These are phyloP conservation scores for Dendrolimus punctatus DNA, from an alignment of 1,140 invertebrate species.

Conservation along the genomic window DNA sequence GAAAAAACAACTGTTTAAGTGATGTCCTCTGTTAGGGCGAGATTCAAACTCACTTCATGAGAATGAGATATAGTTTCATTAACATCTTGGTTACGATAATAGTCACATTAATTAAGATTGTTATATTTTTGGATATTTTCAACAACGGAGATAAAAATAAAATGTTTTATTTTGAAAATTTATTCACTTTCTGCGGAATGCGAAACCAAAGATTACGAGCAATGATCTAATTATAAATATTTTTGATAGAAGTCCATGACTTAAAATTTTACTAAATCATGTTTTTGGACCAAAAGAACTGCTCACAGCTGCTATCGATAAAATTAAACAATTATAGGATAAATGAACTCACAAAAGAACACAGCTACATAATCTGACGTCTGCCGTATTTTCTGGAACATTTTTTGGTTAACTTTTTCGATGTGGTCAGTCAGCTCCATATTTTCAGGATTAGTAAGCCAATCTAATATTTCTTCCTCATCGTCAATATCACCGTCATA, in stretches of 20 bases:
- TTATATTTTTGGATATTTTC: too few species aligned
- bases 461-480: constrained; percentile 94
- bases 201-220: too few species aligned
- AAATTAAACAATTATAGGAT: constrained; percentile 9
- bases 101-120: too few species aligned
- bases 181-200: too few species aligned
- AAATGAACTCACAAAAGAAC: constrained; percentile 89
- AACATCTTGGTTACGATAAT: too few species aligned
- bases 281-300: constrained; percentile 1
- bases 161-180: too few species aligned
- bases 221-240: constrained; percentile 5
- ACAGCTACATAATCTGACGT: constrained; percentile 94
- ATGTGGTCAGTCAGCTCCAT: constrained; percentile 96
- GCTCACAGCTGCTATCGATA: neutral
- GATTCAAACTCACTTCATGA: too few species aligned
- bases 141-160: too few species aligned
- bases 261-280: neutral
- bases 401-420: constrained; percentile 92
- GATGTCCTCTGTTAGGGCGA: too few species aligned
- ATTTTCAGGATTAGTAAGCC: constrained; percentile 94
- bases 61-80: too few species aligned
- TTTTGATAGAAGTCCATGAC: constrained; percentile 7
- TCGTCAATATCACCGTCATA: constrained; percentile 95
- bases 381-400: constrained; percentile 94
- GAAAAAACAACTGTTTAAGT: too few species aligned